These are phyloP conservation scores for Rugalucina vietnamica DNA, from an alignment of 2,888 invertebrate genomes.

Conservation along the genomic window DNA sequence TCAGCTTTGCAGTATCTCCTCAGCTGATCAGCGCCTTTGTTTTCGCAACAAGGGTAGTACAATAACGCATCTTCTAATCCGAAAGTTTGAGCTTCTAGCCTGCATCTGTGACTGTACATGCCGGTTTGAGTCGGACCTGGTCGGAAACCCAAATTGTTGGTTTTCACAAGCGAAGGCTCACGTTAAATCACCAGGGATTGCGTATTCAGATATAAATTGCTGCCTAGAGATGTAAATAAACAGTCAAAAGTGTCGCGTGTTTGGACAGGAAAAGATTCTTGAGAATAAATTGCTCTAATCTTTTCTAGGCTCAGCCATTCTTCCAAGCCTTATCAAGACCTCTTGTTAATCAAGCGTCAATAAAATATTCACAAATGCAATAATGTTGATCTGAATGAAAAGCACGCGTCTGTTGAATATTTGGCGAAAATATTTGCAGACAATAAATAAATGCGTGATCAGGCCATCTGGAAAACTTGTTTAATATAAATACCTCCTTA, in stretches of 20 bases:
- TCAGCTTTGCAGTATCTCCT: no score
- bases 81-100: no score
- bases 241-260: conserved; percentile 15
- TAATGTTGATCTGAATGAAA: conserved; percentile 9
- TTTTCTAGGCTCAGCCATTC: conserved; percentile 19
- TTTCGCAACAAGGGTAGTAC: no score
- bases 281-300: conserved; percentile 11
- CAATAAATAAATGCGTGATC: no score
- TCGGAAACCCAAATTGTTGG: no score
- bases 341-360: conserved; percentile 41
- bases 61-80: no score
- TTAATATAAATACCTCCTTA: no score
- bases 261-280: neutral
- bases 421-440: neutral
- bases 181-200: neutral
- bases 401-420: neutral
- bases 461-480: no score
- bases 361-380: conserved; percentile 54
- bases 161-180: no score
- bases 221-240: neutral
- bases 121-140: no score
- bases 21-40: no score
- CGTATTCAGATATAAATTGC: conserved; percentile 7
- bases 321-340: conserved; percentile 14
- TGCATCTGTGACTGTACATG: no score